phyloP scores from a whole-genome alignment of 2,888 invertebrate species.

The Neoitamus cyanurus region DNA sequence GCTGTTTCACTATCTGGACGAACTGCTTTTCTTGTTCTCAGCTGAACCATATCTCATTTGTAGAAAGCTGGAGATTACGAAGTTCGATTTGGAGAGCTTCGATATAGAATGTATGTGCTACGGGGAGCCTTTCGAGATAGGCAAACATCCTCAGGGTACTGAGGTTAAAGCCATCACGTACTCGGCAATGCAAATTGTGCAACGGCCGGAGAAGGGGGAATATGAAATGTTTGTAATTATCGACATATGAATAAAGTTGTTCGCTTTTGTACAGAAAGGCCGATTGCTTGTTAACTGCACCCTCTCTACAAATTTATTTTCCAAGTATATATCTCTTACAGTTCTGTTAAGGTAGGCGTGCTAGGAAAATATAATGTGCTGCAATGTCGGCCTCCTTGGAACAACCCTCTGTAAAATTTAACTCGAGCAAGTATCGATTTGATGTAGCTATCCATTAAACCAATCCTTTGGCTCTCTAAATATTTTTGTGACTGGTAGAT shows the following conservation, averaged over 20 bases:
- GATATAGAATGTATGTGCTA: constrained; percentile 83
- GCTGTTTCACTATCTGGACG: constrained; percentile 93
- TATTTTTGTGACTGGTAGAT: too few species aligned
- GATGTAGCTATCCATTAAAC: too few species aligned
- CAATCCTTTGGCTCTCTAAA: too few species aligned
- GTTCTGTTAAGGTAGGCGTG: too few species aligned
- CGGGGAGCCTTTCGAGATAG: constrained; percentile 94
- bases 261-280: neutral
- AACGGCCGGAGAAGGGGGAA: constrained; percentile 75
- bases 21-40: constrained; percentile 90
- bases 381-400: too few species aligned
- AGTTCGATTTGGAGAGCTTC: constrained; percentile 86
- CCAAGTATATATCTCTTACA: too few species aligned
- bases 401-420: too few species aligned
- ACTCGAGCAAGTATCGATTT: too few species aligned
- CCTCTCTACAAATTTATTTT: too few species aligned
- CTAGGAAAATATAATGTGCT: too few species aligned
- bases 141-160: constrained; percentile 96
- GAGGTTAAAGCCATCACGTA: constrained; percentile 99
- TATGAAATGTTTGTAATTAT: constrained; percentile 97
- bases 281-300: too few species aligned
- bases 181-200: constrained; percentile 96
- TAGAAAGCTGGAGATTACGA: constrained; percentile 86
- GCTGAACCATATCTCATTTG: constrained; percentile 91
- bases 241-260: constrained; percentile 77